Conservation (phyloP, 2,113 vertebrate genomes). For the Chroicocephalus ridibundus region DNA sequence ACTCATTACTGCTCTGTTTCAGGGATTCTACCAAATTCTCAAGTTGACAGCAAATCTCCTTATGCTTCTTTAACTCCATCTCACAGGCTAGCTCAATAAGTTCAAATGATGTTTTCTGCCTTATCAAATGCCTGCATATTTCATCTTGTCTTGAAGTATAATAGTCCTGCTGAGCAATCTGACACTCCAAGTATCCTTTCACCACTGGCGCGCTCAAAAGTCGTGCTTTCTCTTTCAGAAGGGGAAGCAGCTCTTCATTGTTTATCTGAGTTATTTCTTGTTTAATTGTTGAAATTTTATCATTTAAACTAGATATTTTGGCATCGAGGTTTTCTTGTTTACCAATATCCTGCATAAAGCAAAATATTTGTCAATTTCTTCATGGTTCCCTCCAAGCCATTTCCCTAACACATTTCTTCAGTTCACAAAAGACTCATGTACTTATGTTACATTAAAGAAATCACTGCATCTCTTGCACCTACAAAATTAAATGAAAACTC, state of each 20-base stretch:
- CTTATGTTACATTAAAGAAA: background rate
- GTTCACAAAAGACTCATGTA: background rate
- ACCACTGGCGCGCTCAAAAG: conserved; percentile 82
- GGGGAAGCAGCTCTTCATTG: conserved; percentile 73
- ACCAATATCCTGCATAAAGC: conserved; percentile 61
- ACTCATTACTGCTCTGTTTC: conserved; percentile 42
- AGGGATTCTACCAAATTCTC: conserved; percentile 73
- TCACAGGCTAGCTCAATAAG: conserved; percentile 84
- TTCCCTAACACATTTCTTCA: background rate
- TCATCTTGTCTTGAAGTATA: conserved; percentile 82
- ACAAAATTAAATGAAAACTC: background rate
- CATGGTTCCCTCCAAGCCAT: background rate
- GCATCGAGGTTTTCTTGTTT: conserved; percentile 66
- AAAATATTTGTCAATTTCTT: background rate
- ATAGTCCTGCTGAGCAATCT: conserved; percentile 82
- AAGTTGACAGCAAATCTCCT: conserved; percentile 69
- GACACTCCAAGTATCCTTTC: conserved; percentile 79
- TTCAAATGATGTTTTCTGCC: conserved; percentile 89
- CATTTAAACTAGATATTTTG: conserved; percentile 73
- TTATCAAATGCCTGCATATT: conserved; percentile 82
- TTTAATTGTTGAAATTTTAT: conserved; percentile 78
- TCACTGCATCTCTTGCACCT: background rate
- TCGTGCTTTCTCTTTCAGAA: conserved; percentile 80
- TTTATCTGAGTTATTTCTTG: conserved; percentile 78
- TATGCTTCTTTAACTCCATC: conserved; percentile 80